A percentile compares a stretch with the other conserved stretches of the same genome.
These are phyloP conservation scores for Cancer borealis DNA, from an alignment of 2,888 invertebrate genomes.

Conservation along the genomic window DNA sequence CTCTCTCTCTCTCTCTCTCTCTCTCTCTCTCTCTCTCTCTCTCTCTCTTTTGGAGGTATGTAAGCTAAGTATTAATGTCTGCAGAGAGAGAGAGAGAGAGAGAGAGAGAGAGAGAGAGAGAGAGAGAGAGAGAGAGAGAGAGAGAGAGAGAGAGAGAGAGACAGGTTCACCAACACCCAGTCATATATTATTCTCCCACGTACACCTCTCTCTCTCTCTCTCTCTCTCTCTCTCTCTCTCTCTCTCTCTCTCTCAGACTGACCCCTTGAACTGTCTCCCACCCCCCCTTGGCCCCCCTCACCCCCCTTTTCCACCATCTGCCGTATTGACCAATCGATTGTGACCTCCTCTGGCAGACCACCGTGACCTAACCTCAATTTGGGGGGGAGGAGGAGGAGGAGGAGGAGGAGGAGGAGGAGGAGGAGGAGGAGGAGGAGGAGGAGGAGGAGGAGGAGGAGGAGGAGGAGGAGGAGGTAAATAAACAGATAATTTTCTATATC, in stretches of 20 bases:
- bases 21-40: background rate
- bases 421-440: background rate
- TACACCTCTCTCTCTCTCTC: constrained; percentile 9
- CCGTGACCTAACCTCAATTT: constrained; percentile 25
- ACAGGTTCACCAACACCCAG: background rate
- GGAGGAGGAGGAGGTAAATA: background rate
- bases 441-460: background rate
- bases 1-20: constrained; percentile 48
- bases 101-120: constrained; percentile 2
- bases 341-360: constrained; percentile 21
- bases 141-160: constrained; percentile 46
- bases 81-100: constrained; percentile 1
- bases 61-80: background rate
- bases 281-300: background rate
- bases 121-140: constrained; percentile 56
- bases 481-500: too few species aligned
- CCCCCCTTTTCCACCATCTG: background rate
- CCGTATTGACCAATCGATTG: background rate
- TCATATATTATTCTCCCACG: background rate
- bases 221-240: constrained; percentile 9
- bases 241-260: background rate
- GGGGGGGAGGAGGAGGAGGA: background rate
- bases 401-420: background rate
- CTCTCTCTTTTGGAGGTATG: background rate
- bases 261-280: background rate